phyloP scores from a whole-genome alignment of 2,888 invertebrate species.

The Frankliniella intonsa region DNA sequence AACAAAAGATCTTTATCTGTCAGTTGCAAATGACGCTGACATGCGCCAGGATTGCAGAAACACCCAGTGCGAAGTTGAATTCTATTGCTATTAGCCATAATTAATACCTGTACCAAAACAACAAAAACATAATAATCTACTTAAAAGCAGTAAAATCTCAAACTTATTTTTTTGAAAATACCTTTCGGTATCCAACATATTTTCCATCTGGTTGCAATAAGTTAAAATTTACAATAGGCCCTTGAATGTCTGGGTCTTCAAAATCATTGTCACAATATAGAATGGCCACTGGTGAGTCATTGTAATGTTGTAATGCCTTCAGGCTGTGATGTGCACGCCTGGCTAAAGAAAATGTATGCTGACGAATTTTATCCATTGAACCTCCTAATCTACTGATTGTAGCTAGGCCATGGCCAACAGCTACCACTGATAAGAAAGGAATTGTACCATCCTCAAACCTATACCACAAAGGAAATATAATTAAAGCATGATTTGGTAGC shows the following conservation, averaged over 20 bases:
- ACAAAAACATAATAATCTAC: background rate
- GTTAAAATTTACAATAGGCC: constrained; percentile 86
- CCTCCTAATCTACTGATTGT: constrained; percentile 62
- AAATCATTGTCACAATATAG: constrained; percentile 73
- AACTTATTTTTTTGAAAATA: constrained; percentile 43
- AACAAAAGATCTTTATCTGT: constrained; percentile 64
- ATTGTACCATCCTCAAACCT: constrained; percentile 95
- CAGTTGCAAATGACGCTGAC: constrained; percentile 71
- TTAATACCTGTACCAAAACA: constrained; percentile 63
- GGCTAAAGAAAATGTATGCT: constrained; percentile 71
- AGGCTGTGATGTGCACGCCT: constrained; percentile 66
- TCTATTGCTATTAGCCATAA: constrained; percentile 80
- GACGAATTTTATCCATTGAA: constrained; percentile 60
- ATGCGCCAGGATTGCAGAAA: constrained; percentile 95
- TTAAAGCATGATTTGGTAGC: background rate
- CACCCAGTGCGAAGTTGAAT: constrained; percentile 89
- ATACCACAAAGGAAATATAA: constrained; percentile 41
- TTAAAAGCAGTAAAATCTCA: background rate
- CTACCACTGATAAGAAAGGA: constrained; percentile 77
- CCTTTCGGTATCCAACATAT: constrained; percentile 85
- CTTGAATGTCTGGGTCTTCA: constrained; percentile 61
- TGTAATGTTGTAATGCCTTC: constrained; percentile 60
- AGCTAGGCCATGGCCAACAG: constrained; percentile 78
- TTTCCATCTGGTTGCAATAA: constrained; percentile 69
- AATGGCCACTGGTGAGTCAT: constrained; percentile 62